Conservation (phyloP, 2,888 invertebrate genomes). For the Rhynchonema sp. region DNA sequence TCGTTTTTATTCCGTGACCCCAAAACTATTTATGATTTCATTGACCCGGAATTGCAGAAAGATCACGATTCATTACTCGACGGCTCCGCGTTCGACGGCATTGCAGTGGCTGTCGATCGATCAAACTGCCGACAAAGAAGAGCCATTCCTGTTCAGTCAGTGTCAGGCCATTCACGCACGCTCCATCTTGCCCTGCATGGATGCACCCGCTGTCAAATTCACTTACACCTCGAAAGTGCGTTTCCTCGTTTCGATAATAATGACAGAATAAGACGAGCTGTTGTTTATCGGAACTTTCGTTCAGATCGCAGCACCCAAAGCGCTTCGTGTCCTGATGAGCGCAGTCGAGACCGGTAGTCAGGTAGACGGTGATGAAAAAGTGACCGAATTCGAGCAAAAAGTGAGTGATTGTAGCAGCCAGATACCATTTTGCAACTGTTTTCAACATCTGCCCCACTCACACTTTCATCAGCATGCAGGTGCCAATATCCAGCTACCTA, state of each 20-base stretch:
- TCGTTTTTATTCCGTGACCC: too few species aligned
- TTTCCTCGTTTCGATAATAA: not conserved
- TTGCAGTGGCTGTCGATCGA: slow-evolving; percentile 68
- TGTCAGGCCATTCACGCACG: slow-evolving; percentile 65
- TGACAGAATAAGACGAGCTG: too few species aligned
- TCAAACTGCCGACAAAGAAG: slow-evolving; percentile 65
- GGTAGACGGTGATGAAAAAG: not conserved
- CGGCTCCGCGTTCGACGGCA: slow-evolving; percentile 37
- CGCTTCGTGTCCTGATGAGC: slow-evolving; percentile 64
- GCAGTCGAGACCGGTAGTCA: slow-evolving; percentile 36
- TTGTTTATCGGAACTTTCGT: not conserved
- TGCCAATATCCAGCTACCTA: slow-evolving; percentile 70
- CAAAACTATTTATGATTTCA: too few species aligned
- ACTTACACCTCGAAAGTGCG: slow-evolving; percentile 47
- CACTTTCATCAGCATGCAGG: slow-evolving; percentile 24
- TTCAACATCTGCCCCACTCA: slow-evolving; percentile 34
- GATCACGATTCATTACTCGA: slow-evolving; percentile 15
- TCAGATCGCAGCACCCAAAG: slow-evolving; percentile 48
- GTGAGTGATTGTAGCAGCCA: too few species aligned
- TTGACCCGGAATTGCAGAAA: too few species aligned
- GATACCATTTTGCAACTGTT: too few species aligned
- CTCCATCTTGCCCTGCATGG: slow-evolving; percentile 70
- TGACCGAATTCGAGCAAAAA: not conserved
- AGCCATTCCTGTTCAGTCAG: slow-evolving; percentile 51
- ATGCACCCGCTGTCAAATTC: slow-evolving; percentile 66